Evolutionary conservation across 2,797 vertebrate species (phyloP).

Genomic region (Loris lydekkerianus): DNA sequence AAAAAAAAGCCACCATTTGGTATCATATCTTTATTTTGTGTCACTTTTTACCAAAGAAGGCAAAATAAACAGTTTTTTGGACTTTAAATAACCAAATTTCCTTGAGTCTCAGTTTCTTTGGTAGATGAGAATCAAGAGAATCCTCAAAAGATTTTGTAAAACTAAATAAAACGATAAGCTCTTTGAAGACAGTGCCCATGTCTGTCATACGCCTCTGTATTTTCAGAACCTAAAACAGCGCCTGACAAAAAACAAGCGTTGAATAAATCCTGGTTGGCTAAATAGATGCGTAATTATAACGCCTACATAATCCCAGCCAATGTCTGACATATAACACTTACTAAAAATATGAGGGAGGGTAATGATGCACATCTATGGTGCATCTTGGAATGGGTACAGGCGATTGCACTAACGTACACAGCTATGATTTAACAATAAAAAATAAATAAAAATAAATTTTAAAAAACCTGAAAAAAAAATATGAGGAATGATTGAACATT

Average conservation of each 20-base stretch:
- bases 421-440: too few species aligned
- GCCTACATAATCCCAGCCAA: background rate
- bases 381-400: too few species aligned
- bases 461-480: too few species aligned
- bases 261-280: background rate
- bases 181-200: background rate
- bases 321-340: background rate
- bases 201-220: background rate
- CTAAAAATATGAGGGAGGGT: background rate
- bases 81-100: background rate
- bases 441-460: too few species aligned
- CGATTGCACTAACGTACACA: too few species aligned
- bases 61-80: background rate
- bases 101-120: background rate
- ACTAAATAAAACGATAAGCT: background rate
- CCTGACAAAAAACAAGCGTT: background rate
- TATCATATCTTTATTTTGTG: background rate
- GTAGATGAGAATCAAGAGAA: background rate
- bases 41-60: background rate
- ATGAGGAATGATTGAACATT: background rate
- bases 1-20: background rate
- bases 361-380: too few species aligned
- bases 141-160: background rate
- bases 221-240: background rate
- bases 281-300: background rate